A percentile compares a stretch with the other conserved stretches of the same genome.
phyloP scores from a whole-genome alignment of 1,140 invertebrate genomes.

The Pentalonia nigronervosa region DNA sequence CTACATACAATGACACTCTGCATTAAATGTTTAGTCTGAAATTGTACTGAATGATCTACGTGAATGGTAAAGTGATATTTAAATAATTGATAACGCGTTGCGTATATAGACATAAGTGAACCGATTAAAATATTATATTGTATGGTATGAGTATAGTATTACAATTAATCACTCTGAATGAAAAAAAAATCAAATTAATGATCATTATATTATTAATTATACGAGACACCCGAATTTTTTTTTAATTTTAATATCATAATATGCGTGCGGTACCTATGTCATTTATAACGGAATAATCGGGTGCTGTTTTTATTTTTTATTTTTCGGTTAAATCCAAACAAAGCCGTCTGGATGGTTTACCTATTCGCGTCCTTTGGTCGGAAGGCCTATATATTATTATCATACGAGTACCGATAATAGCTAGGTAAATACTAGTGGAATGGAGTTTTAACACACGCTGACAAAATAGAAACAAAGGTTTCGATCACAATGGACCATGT shows the following conservation, averaged over 20 bases:
- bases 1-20: background rate
- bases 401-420: background rate
- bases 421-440: background rate
- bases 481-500: constrained; percentile 33
- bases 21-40: no score
- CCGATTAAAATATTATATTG: background rate
- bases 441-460: background rate
- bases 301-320: background rate
- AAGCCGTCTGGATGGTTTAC: background rate
- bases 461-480: constrained; percentile 51
- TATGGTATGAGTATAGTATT: background rate
- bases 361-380: background rate
- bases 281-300: background rate
- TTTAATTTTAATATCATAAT: background rate
- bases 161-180: background rate
- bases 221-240: background rate
- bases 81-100: background rate
- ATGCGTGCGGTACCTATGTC: background rate
- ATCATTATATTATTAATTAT: background rate
- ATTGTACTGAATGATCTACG: background rate
- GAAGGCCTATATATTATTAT: background rate
- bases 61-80: background rate
- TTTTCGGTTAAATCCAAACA: background rate
- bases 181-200: background rate
- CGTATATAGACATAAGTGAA: background rate